These are phyloP conservation scores for Dione juno DNA, from an alignment of 2,888 invertebrate genomes.

Conservation along the genomic window DNA sequence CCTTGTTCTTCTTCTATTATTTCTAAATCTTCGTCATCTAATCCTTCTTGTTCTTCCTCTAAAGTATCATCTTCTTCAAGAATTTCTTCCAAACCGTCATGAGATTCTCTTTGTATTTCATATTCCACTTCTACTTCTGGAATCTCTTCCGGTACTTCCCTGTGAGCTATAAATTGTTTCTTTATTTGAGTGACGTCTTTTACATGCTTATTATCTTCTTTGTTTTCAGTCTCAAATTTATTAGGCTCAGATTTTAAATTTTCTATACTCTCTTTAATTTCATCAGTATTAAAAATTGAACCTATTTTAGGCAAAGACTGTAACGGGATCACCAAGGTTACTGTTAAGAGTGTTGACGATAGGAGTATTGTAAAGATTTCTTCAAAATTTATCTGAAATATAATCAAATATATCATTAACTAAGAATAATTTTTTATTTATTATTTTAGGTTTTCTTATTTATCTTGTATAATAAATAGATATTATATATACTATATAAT, in stretches of 20 bases:
- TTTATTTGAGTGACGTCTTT: conserved; percentile 55
- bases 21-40: conserved; percentile 66
- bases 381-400: conserved; percentile 56
- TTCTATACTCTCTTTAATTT: conserved; percentile 40
- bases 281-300: conserved; percentile 51
- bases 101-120: conserved; percentile 67
- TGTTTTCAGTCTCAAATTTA: conserved; percentile 49
- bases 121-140: conserved; percentile 75
- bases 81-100: conserved; percentile 71
- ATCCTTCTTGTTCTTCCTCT: conserved; percentile 57
- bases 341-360: conserved; percentile 81
- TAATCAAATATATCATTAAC: background rate
- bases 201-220: conserved; percentile 52
- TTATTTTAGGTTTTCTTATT: too few relatives aligned
- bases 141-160: conserved; percentile 77
- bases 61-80: conserved; percentile 70
- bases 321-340: conserved; percentile 87
- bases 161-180: conserved; percentile 68
- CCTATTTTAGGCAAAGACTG: conserved; percentile 74
- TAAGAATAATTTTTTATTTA: background rate
- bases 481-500: too few relatives aligned
- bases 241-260: conserved; percentile 47
- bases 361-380: conserved; percentile 82
- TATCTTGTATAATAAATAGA: too few relatives aligned
- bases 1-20: conserved; percentile 74